phyloP scores from a whole-genome alignment of 2,113 vertebrate genomes.

The Larimichthys crocea region DNA sequence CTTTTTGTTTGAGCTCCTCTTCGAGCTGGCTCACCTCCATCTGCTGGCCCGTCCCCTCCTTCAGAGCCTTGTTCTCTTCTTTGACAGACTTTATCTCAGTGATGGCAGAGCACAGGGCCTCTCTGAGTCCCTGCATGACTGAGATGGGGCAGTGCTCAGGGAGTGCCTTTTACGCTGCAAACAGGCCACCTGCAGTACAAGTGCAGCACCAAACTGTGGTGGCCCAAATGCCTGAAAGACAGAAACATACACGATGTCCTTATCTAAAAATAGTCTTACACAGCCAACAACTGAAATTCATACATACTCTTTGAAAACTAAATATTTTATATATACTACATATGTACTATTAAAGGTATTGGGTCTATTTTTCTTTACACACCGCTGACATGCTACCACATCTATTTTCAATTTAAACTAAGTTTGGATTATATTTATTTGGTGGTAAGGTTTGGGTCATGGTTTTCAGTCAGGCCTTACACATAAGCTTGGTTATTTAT shows the following conservation, averaged over 20 bases:
- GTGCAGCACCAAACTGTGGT: neutral
- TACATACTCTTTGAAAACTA: too few species aligned
- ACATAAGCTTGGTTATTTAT: neutral
- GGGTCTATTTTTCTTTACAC: too few species aligned
- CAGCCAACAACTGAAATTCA: too few species aligned
- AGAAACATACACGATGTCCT: neutral
- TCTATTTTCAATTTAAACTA: too few species aligned
- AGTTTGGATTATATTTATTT: neutral
- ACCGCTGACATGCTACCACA: neutral
- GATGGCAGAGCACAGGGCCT: conserved; percentile 10
- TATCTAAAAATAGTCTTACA: too few species aligned
- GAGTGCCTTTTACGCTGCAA: neutral
- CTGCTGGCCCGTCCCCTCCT: neutral
- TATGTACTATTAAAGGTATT: too few species aligned
- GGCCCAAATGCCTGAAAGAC: neutral
- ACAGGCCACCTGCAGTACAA: too few species aligned
- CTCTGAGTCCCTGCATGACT: neutral
- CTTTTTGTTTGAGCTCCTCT: conserved; percentile 12
- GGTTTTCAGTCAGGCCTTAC: neutral
- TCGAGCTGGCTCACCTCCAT: neutral
- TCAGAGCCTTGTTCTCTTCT: conserved; percentile 7
- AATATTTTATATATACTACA: too few species aligned
- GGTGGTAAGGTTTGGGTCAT: neutral
- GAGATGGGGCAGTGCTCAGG: neutral
- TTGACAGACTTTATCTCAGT: conserved; percentile 11